Evolutionary conservation across 2,113 vertebrate species (phyloP).

Genomic region (Harpagus bidentatus): DNA sequence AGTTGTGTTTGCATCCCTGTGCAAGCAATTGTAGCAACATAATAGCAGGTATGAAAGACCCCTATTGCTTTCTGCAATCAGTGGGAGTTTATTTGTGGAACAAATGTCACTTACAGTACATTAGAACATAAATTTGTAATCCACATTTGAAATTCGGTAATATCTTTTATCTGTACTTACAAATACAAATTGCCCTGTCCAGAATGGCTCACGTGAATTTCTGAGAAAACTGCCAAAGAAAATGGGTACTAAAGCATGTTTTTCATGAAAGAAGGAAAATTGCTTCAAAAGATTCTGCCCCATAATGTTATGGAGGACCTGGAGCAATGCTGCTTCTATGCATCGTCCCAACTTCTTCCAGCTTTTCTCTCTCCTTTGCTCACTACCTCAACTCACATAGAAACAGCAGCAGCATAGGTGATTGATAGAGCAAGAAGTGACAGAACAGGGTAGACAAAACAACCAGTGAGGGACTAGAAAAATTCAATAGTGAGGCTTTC

Average conservation of each 20-base stretch:
- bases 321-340: neutral
- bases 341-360: neutral
- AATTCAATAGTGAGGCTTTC: neutral
- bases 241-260: neutral
- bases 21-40: neutral
- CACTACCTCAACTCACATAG: neutral
- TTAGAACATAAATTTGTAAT: neutral
- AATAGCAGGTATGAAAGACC: neutral
- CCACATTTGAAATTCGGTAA: neutral
- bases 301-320: neutral
- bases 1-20: neutral
- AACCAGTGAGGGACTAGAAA: neutral
- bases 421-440: neutral
- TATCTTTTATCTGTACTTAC: neutral
- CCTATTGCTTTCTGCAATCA: neutral
- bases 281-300: neutral
- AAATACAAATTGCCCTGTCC: neutral
- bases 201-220: neutral
- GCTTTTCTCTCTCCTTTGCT: neutral
- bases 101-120: neutral
- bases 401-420: neutral
- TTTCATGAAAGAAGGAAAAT: neutral
- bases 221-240: neutral
- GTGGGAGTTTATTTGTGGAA: constrained; percentile 17
- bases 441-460: neutral